phyloP scores from a whole-genome alignment of 2,113 vertebrate genomes.

The Megaceryle torquata region DNA sequence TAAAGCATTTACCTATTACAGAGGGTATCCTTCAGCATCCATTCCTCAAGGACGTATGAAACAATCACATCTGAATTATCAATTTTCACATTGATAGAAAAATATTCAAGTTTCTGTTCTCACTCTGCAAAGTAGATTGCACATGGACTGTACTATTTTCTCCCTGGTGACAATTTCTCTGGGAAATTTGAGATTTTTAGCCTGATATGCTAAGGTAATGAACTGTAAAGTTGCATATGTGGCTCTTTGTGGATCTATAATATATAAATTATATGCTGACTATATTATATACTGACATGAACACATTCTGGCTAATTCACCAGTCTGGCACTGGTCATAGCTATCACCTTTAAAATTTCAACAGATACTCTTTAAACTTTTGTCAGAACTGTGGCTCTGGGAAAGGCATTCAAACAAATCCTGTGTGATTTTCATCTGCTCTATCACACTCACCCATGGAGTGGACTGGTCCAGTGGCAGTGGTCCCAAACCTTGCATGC shows the following conservation, averaged over 20 bases:
- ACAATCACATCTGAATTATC: not conserved
- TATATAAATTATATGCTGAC: too few species aligned
- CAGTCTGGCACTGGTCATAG: not conserved
- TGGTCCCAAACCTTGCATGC: not conserved
- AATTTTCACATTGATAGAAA: not conserved
- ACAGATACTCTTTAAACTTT: not conserved
- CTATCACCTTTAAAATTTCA: not conserved
- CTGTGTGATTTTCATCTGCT: not conserved
- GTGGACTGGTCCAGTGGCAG: not conserved
- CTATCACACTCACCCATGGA: accelerated
- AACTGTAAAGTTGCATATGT: not conserved
- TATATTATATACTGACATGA: not conserved
- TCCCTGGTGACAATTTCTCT: not conserved
- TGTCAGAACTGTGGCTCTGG: not conserved
- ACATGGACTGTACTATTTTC: not conserved
- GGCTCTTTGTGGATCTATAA: not conserved
- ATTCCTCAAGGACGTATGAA: not conserved
- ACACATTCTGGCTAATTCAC: not conserved
- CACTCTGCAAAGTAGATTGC: not conserved
- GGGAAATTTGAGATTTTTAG: not conserved
- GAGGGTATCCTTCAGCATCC: not conserved
- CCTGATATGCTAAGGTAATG: not conserved
- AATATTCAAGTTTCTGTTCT: not conserved
- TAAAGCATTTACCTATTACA: not conserved
- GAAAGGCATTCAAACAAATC: not conserved